Conservation (phyloP, 2,113 vertebrate species). For the cat (Felis catus) region DNA sequence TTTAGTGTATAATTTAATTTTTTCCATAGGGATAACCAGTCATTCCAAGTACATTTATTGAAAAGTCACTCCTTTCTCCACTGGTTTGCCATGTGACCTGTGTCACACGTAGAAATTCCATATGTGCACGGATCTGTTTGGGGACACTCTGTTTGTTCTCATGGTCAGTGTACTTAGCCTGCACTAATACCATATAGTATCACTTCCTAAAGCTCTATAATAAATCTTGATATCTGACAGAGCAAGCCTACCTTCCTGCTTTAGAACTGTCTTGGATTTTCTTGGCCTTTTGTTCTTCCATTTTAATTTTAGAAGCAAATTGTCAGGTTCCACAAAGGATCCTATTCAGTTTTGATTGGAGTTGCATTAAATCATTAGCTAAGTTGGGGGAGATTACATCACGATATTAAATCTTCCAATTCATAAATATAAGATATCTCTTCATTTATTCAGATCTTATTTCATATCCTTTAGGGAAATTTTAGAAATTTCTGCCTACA, state of each 20-base stretch:
- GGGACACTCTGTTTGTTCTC: not conserved
- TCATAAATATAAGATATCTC: not conserved
- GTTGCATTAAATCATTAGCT: not conserved
- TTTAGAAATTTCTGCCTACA: not conserved
- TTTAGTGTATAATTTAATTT: not conserved
- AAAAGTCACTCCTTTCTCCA: not conserved
- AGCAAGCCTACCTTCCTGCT: not conserved
- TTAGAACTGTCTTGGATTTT: not conserved
- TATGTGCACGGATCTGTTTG: not conserved
- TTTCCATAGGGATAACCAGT: not conserved
- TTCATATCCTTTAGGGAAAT: not conserved
- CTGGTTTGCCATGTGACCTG: not conserved
- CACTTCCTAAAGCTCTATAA: not conserved
- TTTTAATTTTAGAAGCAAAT: constrained; percentile 30
- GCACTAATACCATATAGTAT: not conserved
- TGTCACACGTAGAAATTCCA: not conserved
- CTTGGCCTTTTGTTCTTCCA: not conserved
- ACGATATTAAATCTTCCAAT: not conserved
- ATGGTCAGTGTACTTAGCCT: not conserved
- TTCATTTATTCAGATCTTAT: not conserved
- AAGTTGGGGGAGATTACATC: not conserved
- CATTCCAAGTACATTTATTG: not conserved
- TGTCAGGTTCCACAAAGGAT: not conserved
- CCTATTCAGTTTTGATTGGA: not conserved
- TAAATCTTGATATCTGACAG: not conserved